Evolutionary conservation across 2,888 invertebrate genomes (phyloP), one percentile per base, ranked within the genome.

Genomic region (Pyralis farinalis): DNA sequence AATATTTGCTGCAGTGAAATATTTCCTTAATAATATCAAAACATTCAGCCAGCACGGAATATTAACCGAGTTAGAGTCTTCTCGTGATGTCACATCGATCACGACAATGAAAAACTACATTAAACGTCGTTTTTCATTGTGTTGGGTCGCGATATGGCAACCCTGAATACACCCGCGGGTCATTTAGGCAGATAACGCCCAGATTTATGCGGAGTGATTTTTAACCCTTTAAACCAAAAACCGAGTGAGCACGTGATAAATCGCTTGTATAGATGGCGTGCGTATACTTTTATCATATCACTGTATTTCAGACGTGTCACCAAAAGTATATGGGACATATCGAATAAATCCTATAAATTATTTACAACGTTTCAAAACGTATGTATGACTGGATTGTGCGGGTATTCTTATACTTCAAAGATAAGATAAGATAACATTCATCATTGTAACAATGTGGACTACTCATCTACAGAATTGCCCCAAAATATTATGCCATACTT

Each of bases 161-260:
- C 59, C 68, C 45, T 51, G 58, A 70, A 67, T 55, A 59, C 58
- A 49, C 63, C 75, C 67, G 62, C 64, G 62, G 75, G 78, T 78
- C 72, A 76, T 81, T 79, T 79, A 73, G 71, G 56, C 71, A 71
- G 84, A 85, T 84, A 86, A 76, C 77, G 66, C 50, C 44, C 46
- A 65, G 73, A 86, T 86, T 84, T 81, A 86, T 85, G 77, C 66
- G 68, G 64, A 78, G 79, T 80, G 76, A 86, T 86, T 86, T 86
- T 85, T 86, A 85, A 86, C 83, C 82, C 80, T 74, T 74, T 72
- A 68, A 67, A 63, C 60, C 62, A 49, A 55, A 62, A 62, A 62
- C 61, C 68, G 71, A 59, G 55, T 57, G 53, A 44, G 46, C 59
- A 63, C 61, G 69, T 71, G 66, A 75, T 70, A 63, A 66, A 73